Evolutionary conservation across 2,113 vertebrate genomes (phyloP), one percentile per base, ranked within the genome.

Genomic region (Engraulis encrasicolus): DNA sequence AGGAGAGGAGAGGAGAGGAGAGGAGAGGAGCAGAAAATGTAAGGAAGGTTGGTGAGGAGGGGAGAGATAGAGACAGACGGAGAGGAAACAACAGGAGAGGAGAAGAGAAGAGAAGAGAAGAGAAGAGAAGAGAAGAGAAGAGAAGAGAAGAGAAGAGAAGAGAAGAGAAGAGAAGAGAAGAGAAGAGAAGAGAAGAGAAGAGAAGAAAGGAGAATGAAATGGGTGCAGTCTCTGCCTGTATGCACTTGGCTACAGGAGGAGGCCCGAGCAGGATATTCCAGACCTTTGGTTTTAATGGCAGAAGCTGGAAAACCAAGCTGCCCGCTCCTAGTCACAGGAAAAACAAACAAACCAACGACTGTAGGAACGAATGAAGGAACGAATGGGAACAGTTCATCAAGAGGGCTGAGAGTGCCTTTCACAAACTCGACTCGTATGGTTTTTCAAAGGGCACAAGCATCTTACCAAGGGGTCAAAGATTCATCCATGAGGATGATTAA

Each of bases 281-380:
- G 88, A 87, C 86, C 77, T 80, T 86, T 84, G 89, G 48, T 91
- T 92, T 91, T 77, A 49, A 90, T 91, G 86, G 87, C 89, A 88
- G 88, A 89, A 86, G 89, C 83, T 89, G 91, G 90, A 94, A 95
- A 83, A 91, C 88, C 27, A 89, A 93, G 90, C 91, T 88, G 90
- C 83, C 87, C 86, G 81, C 91, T 92, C 89, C 85, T 85, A 90
- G 89, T 88, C 18, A 20, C 66, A 81, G 93, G 91, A 91, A 93
- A 94, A 94, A 95, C 91, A 95, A 94, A 93, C 89, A 91, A 79
- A 79, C 20, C 23, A 78, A 18, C 0, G 15, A 78, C 2, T 34
- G 66, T 34, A 15, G 27, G 23, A 34, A 74, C 66, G 27, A 5
- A 66, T 7, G 58, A 74, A 15, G 27, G 12, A 12, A 3, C 27